Percentiles rank a stretch among this genome's conserved stretches.
phyloP scores from a whole-genome alignment of 2,113 vertebrate genomes.

The Bothrops jararaca region DNA sequence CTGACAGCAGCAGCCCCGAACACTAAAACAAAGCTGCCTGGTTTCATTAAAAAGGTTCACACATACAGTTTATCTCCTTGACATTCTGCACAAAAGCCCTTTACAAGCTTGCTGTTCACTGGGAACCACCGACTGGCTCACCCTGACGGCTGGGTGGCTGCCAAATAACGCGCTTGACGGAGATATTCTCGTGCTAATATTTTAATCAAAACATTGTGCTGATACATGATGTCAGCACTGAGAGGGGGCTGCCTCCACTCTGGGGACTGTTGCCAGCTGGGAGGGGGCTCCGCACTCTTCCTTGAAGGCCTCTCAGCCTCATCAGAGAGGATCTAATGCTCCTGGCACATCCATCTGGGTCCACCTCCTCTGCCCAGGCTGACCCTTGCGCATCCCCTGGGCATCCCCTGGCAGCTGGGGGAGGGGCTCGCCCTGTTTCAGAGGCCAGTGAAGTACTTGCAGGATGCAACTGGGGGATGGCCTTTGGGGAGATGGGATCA shows the following conservation, averaged over 20 bases:
- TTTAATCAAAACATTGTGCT: conserved; percentile 17
- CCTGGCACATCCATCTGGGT: not conserved
- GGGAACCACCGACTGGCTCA: not conserved
- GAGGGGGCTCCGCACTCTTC: not conserved
- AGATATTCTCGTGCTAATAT: not conserved
- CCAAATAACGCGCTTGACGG: not conserved
- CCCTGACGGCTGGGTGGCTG: not conserved
- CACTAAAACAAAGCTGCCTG: not conserved
- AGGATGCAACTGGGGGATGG: too few species aligned
- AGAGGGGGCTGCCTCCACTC: not conserved
- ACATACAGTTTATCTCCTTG: conserved; percentile 18
- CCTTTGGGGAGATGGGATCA: too few species aligned
- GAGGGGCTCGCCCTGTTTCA: not conserved
- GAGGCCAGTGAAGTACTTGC: not conserved
- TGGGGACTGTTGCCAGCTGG: not conserved
- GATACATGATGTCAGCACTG: not conserved
- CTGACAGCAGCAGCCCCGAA: not conserved
- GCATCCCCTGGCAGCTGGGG: not conserved
- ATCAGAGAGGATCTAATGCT: not conserved
- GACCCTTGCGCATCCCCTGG: not conserved
- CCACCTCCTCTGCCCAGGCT: not conserved
- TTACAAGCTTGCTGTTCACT: not conserved
- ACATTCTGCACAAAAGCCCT: conserved; percentile 4
- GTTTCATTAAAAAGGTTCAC: conserved; percentile 11
- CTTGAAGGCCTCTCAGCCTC: not conserved